Evolutionary conservation across 2,113 vertebrate species (phyloP), one percentile per base, ranked within the genome.

Genomic region (Dicrurus megarhynchus): DNA sequence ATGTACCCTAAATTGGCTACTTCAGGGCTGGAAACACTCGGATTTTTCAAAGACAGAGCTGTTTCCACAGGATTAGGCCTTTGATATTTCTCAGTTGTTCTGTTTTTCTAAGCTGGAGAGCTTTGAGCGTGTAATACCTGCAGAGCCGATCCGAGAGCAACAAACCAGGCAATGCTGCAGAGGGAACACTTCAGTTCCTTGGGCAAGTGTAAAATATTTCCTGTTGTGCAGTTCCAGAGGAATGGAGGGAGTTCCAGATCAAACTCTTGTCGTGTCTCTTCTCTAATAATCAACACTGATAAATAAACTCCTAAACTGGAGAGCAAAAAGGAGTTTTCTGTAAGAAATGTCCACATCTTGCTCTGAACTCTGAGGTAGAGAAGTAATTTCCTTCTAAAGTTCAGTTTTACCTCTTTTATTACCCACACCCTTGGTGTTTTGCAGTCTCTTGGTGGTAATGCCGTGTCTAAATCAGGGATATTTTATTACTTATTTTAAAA

Each of bases 291-390:
- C 50, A 47, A 1, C 50, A 32, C 4, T 44, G n/a, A 32, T 60
- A 77, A 91, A 68, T 47, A 21, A 94, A 42, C 69, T 75, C 65
- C 55, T 60, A 35, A 83, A 82, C 0, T 49, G 30, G 17, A 33
- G 13, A 39, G 15, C 23, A 60, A 27, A 75, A 77, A 37, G 37
- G 11, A 32, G 23, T 30, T 89, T 86, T 77, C 42, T n/a, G 13
- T 55, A 32, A 52, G 73, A 80, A 91, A 44, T 0, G 1, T 63
- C 23, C 0, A 0, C 3, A 4, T 71, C 23, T 70, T 3, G 8
- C 30, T 75, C 52, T 61, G 65, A 87, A 24, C 41, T 59, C 63
- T 46, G 63, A 42, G 44, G 18, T 78, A 4, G 20, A 78, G 13
- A 41, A 27, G 16, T 17, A 56, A 27, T 83, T 94, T 76, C 23